Evolutionary conservation across 2,113 vertebrate genomes (phyloP).

Genomic region (Varanus salvator): DNA sequence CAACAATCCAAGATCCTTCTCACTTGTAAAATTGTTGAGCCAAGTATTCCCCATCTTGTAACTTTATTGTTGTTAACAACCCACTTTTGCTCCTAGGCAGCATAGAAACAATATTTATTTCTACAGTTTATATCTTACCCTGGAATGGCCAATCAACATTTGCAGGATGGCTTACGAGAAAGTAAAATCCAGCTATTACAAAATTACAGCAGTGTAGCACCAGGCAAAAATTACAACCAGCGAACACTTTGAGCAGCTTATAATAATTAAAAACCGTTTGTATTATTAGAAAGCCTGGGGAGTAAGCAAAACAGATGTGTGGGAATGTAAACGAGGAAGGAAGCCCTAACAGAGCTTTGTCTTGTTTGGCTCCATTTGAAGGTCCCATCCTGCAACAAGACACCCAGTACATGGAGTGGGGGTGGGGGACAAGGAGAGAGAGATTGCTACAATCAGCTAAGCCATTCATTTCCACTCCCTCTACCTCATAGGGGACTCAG

Average conservation of each 20-base stretch:
- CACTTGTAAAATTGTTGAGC: too few species aligned
- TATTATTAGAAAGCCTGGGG: not conserved
- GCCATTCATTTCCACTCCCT: not conserved
- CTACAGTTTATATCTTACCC: not conserved
- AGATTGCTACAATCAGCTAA: too few species aligned
- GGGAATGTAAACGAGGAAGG: not conserved
- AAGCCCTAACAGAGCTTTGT: not conserved
- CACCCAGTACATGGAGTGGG: too few species aligned
- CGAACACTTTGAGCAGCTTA: not conserved
- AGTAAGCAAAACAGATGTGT: not conserved
- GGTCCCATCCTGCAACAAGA: not conserved
- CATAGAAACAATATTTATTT: not conserved
- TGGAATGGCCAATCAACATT: not conserved
- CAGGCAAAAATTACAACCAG: not conserved
- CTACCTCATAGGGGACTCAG: not conserved
- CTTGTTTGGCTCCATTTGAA: not conserved
- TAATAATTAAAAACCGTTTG: not conserved
- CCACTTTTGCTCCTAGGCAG: too few species aligned
- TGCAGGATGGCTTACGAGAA: not conserved
- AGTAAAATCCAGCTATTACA: not conserved
- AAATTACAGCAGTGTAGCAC: not conserved
- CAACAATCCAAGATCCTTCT: too few species aligned
- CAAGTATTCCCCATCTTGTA: too few species aligned
- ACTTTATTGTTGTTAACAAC: too few species aligned
- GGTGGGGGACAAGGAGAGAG: not conserved